A percentile compares a stretch with the other conserved stretches of the same genome.
phyloP scores from a whole-genome alignment of 2,888 invertebrate species.

The Orthonychiurus folsomi region DNA sequence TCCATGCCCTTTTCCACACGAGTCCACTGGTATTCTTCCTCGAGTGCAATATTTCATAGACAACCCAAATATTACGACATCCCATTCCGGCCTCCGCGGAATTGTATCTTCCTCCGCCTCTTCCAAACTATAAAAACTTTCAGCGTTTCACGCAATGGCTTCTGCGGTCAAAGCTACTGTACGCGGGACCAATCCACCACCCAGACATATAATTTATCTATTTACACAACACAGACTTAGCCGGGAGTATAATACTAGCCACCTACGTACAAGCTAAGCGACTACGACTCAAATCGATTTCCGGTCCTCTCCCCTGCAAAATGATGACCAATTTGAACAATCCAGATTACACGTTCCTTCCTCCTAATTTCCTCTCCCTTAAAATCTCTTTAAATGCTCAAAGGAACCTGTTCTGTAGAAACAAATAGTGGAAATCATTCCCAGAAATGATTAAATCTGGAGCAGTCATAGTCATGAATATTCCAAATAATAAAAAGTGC shows the following conservation, averaged over 20 bases:
- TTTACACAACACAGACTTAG: not conserved
- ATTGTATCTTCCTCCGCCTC: not conserved
- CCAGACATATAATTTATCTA: constrained; percentile 1
- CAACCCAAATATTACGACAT: not conserved
- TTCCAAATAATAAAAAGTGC: too few relatives aligned
- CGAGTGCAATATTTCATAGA: not conserved
- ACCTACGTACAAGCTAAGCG: too few relatives aligned
- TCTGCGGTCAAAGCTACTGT: not conserved
- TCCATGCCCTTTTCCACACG: too few relatives aligned
- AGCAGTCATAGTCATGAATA: too few relatives aligned
- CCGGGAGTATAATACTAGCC: too few relatives aligned
- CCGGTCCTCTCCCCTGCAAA: not conserved
- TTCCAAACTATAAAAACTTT: constrained; percentile 1
- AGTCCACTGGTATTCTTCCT: not conserved
- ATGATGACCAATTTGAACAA: not conserved
- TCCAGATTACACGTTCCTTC: too few relatives aligned
- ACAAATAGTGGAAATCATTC: too few relatives aligned
- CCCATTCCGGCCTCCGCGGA: not conserved
- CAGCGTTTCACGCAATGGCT: not conserved
- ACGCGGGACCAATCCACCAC: too few relatives aligned
- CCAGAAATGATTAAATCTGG: too few relatives aligned
- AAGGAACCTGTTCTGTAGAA: too few relatives aligned
- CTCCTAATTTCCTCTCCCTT: too few relatives aligned
- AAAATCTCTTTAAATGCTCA: too few relatives aligned
- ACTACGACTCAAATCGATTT: not conserved